phyloP scores from a whole-genome alignment of 2,797 vertebrate genomes.

The Gila robusta region DNA sequence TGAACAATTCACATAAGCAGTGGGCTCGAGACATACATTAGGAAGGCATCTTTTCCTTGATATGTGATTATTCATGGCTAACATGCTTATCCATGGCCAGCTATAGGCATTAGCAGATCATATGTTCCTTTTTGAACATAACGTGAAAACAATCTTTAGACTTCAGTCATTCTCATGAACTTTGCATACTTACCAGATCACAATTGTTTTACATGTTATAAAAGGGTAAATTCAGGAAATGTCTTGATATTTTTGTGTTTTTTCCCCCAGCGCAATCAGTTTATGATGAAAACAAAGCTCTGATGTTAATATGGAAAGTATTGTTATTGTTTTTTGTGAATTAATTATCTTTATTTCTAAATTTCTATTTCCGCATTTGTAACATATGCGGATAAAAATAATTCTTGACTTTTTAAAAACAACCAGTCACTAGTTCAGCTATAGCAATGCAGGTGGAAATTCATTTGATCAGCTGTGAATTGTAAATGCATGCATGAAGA shows the following conservation, averaged over 20 bases:
- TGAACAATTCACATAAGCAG: slow-evolving; percentile 32
- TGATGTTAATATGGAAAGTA: background rate
- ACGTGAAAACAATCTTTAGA: background rate
- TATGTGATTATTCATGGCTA: background rate
- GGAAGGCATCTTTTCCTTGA: background rate
- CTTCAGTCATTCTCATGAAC: background rate
- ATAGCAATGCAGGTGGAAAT: background rate
- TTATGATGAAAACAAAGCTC: background rate
- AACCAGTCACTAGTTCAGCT: background rate
- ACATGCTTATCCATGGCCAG: background rate
- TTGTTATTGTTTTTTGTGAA: background rate
- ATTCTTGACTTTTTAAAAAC: background rate
- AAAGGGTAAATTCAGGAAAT: background rate
- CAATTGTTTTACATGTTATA: background rate
- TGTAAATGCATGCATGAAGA: background rate
- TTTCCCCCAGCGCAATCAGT: background rate
- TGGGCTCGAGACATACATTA: slow-evolving; percentile 3
- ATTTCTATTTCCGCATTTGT: background rate
- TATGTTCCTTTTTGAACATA: background rate
- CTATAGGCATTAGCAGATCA: background rate
- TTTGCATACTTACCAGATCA: background rate
- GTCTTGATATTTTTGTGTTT: background rate
- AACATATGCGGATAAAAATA: background rate
- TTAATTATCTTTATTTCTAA: background rate
- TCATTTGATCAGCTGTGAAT: background rate